phyloP scores from a whole-genome alignment of 1,140 invertebrate genomes.

The Elymnias hypermnestra region DNA sequence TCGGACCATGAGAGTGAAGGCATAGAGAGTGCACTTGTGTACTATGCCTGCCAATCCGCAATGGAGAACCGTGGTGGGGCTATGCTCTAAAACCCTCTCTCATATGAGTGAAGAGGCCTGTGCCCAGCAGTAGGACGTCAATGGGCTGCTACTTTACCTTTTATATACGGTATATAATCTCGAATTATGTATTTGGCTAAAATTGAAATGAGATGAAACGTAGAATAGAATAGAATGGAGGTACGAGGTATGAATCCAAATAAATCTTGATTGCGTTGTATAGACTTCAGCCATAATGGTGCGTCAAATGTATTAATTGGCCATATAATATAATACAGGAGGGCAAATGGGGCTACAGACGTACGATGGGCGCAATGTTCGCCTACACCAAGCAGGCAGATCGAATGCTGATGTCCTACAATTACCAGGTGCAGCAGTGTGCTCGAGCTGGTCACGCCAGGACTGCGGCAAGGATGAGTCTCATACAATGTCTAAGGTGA shows the following conservation, averaged over 20 bases:
- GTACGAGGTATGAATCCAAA: too few relatives aligned
- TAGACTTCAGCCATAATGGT: neutral
- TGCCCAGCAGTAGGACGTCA: too few relatives aligned
- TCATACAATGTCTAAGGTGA: conserved; percentile 70
- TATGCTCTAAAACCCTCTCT: too few relatives aligned
- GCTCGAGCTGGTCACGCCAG: conserved; percentile 57
- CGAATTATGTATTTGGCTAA: neutral
- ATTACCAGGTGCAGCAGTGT: conserved; percentile 71
- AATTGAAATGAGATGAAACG: too few relatives aligned
- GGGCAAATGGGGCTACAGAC: conserved; percentile 72
- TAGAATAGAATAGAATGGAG: too few relatives aligned
- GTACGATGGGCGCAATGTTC: conserved; percentile 73
- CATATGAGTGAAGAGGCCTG: too few relatives aligned
- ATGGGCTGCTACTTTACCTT: neutral
- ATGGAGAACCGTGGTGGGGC: too few relatives aligned
- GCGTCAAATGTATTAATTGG: conserved; percentile 29
- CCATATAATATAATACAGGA: conserved; percentile 63
- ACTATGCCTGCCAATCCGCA: too few relatives aligned
- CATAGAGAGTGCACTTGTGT: too few relatives aligned
- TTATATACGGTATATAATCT: neutral
- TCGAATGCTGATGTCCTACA: conserved; percentile 73
- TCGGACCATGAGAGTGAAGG: too few relatives aligned
- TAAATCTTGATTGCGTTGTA: too few relatives aligned
- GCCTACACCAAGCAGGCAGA: conserved; percentile 69
- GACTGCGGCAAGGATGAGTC: conserved; percentile 53